phyloP scores from a whole-genome alignment of 2,888 invertebrate genomes.

The Odontothrips loti region DNA sequence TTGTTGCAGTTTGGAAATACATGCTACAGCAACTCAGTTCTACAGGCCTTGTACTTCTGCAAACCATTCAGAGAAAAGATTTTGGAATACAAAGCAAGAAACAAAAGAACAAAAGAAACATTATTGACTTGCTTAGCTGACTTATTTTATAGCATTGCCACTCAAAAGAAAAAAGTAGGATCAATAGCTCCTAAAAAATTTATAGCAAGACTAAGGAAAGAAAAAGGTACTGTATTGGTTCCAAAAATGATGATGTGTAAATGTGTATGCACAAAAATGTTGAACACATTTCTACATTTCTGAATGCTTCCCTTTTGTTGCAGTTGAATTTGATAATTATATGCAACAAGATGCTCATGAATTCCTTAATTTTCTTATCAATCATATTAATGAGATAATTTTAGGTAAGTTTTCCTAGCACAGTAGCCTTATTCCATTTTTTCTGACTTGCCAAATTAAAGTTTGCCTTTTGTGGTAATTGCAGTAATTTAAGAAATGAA shows the following conservation, averaged over 20 bases:
- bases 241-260: no score
- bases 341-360: conserved; percentile 99
- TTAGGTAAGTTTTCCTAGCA: conserved; percentile 62
- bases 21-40: conserved; percentile 98
- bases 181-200: conserved; percentile 99
- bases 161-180: conserved; percentile 99
- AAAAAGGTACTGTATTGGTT: conserved; percentile 68
- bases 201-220: conserved; percentile 94
- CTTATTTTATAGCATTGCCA: conserved; percentile 97
- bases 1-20: conserved; percentile 94
- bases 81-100: conserved; percentile 94
- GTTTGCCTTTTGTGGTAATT: no score
- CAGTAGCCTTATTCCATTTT: conserved; percentile 23
- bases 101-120: conserved; percentile 94
- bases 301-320: conserved; percentile 44
- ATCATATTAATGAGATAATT: conserved; percentile 97
- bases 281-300: no score
- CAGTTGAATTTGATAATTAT: conserved; percentile 99
- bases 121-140: conserved; percentile 96
- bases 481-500: conserved; percentile 10
- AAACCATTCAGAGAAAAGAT: conserved; percentile 98
- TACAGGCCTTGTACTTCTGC: conserved; percentile 99
- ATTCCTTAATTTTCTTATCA: conserved; percentile 97
- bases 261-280: background rate
- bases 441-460: no score